phyloP scores from a whole-genome alignment of 2,797 vertebrate species.

The Crenichthys baileyi region DNA sequence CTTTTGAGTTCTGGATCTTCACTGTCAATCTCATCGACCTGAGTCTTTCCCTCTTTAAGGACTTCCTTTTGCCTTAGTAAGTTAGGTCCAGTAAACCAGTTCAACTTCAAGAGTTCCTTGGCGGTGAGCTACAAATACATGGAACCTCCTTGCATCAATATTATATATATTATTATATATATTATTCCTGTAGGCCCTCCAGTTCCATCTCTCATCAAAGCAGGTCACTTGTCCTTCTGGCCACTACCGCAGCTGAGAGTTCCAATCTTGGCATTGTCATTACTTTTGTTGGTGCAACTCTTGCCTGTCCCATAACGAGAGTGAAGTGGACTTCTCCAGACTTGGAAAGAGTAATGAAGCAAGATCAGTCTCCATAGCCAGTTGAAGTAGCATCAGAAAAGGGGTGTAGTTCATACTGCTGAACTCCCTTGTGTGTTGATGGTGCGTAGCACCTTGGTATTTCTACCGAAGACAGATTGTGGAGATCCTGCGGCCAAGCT shows the following conservation, averaged over 20 bases:
- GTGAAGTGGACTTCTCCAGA: neutral
- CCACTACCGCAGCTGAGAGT: no score
- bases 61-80: no score
- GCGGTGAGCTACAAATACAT: neutral
- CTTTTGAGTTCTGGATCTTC: no score
- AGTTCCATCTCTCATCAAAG: neutral
- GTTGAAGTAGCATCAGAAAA: neutral
- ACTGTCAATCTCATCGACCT: no score
- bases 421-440: neutral
- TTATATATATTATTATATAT: no score
- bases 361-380: neutral
- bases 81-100: no score
- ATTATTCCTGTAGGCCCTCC: neutral
- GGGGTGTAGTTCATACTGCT: neutral
- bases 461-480: neutral
- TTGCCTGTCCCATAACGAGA: neutral
- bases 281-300: neutral
- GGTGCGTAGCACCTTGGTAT: neutral
- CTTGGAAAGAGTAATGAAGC: neutral
- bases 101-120: no score
- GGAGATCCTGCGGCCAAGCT: constrained; percentile 10
- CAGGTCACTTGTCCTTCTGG: no score
- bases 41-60: no score
- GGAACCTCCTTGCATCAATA: constrained; percentile 1
- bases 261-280: neutral